Evolutionary conservation across 2,888 invertebrate genomes (phyloP), one percentile per base, ranked within the genome.

Genomic region (Lypha dubia): DNA sequence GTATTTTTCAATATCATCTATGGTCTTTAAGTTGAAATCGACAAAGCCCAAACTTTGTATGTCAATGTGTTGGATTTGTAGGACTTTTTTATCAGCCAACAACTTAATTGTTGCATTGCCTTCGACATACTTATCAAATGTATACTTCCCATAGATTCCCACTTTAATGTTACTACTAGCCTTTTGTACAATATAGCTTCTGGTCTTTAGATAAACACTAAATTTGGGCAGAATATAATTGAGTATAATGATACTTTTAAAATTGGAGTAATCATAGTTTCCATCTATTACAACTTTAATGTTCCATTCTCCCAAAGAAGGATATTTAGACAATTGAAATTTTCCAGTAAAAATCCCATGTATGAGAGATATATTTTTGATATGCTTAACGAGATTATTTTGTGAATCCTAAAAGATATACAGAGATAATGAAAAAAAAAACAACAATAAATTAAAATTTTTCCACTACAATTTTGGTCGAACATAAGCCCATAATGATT

Each of bases 261-360:
- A 65, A 82, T 90, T 87, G 0, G 65, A 80, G 15, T 86, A 85
- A 7, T 71, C 9, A 2, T 17, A 32, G 1, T 87, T 88, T n/a
- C 76, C 86, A 67, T 94, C 94, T 6, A 95, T 93, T 22, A 92
- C 93, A 0, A 95, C 95, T 86, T 95, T 95, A 87, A 98, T 95
- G 77, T 95, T 96, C 98, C 98, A 98, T 90, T 95, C 94, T 32
- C 98, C 98, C 28, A 98, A 93, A 20, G 97, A 96, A 0, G 98
- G 98, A 86, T 95, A 95, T 70, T 95, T 94, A 32, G 97, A 97
- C 5, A 98, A 92, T 82, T 95, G 94, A 24, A 98, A 91, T 88
- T 97, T 96, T 2, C 95, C 95, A 1, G 95, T 94, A 88, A 96
- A 95, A 0, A 98, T 95, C 13, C 98, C 98, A 84, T 94, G 94